Percentiles rank a stretch among this genome's conserved stretches.
These are phyloP conservation scores for Choloepus hoffmanni DNA, from an alignment of 2,113 vertebrate genomes.

Conservation along the genomic window DNA sequence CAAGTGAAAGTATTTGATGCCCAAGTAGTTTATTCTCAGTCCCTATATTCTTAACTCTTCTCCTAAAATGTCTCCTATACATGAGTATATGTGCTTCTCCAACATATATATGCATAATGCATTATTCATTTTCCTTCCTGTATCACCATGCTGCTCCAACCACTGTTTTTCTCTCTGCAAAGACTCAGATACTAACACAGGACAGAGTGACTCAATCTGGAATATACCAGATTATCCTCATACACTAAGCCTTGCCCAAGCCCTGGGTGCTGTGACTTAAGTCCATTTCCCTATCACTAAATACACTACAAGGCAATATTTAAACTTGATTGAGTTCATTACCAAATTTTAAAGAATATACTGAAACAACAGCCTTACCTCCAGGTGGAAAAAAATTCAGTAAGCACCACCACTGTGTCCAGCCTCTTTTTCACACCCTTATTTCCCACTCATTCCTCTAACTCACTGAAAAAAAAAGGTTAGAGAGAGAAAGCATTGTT, in stretches of 20 bases:
- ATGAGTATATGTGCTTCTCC: rapidly evolving
- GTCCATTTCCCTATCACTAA: background rate
- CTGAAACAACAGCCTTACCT: background rate
- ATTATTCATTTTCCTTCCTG: background rate
- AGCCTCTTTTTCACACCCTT: background rate
- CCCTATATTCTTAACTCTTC: background rate
- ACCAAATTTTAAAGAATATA: background rate
- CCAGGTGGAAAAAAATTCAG: background rate
- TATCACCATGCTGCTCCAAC: background rate
- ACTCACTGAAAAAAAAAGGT: background rate
- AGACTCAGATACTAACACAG: background rate
- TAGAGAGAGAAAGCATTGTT: background rate
- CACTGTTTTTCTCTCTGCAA: background rate
- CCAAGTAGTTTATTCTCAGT: background rate
- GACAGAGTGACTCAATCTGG: background rate
- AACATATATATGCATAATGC: background rate
- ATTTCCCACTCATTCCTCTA: background rate
- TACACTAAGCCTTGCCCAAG: background rate
- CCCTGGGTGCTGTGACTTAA: background rate
- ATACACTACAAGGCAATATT: background rate
- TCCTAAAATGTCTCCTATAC: background rate
- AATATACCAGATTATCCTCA: background rate
- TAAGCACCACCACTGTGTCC: background rate
- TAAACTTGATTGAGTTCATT: background rate
- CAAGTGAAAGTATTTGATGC: background rate